Conservation (phyloP, 2,113 vertebrate species). For the Thinocorus orbignyianus region DNA sequence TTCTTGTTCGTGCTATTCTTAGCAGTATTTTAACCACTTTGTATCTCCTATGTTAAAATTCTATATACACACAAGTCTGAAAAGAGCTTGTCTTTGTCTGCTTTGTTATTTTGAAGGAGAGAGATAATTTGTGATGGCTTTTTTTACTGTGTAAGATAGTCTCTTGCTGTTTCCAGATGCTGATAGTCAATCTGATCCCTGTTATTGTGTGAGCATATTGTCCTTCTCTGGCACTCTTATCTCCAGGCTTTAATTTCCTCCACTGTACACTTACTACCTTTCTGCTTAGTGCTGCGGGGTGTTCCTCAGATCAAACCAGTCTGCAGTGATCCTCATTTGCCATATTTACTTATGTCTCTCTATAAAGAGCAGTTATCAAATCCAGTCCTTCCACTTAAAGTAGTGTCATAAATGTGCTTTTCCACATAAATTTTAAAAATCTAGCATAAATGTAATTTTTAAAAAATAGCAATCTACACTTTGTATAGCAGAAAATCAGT, state of each 20-base stretch:
- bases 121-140: conserved; percentile 33
- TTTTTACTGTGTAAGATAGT: background rate
- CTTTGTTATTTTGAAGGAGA: conserved; percentile 53
- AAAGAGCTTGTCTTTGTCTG: conserved; percentile 68
- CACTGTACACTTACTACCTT: background rate
- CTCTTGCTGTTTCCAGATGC: conserved; percentile 1
- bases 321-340: background rate
- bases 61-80: conserved; percentile 53
- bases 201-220: background rate
- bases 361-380: background rate
- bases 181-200: background rate
- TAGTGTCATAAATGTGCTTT: background rate
- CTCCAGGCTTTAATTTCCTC: background rate
- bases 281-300: background rate
- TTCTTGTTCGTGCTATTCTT: conserved; percentile 72
- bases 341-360: background rate
- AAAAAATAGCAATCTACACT: background rate
- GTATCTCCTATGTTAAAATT: conserved; percentile 68
- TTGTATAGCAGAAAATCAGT: background rate
- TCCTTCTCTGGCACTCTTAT: background rate
- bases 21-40: conserved; percentile 74
- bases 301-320: background rate
- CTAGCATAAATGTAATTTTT: background rate
- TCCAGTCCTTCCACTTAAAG: background rate
- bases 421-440: background rate